Base-by-base conservation (phyloP, 2,888 invertebrate species). In the Phalera bucephala region DNA sequence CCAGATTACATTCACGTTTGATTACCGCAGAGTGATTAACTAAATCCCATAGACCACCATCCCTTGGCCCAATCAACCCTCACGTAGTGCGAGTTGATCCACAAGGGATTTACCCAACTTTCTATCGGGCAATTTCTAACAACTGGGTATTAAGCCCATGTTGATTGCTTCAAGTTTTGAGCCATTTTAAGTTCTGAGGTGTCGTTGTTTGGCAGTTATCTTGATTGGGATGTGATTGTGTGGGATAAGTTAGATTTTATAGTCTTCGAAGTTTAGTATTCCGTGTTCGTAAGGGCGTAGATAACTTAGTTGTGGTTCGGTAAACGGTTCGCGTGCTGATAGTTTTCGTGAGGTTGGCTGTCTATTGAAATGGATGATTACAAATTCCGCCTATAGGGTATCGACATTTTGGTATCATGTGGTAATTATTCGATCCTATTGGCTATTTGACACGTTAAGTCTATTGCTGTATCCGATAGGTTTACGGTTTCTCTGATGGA, bases 1-100 rank as follows among this genome's bases (percentile, higher is more conserved):
- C 32, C 42, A 32, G 29, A 52, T 48, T 40, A 50, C 56, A 42
- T 47, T 45, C 55, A 57, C 63, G 58, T 69, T 68, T 61, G 64
- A 70, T 65, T 68, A 63, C 66, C 62, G 50, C 55, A 45, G 35
- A 65, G 70, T 72, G 76, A 77, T 78, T 79, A 78, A 74, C 64
- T 67, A 69, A 76, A 74, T 75, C 64, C 64, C 51, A 47, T 52
- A 55, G 61, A 64, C 70, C 62, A 54, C 64, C 43, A 55, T 38
- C 49, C 64, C 54, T 60, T 59, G 40, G 56, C 48, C 60, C 66
- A 64, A 73, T 72, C 71, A 55, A 55, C 61, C 70, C 65, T 63
- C 74, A 71, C 75, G 71, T 75, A 62, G 48, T 36, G 37, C 27
- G 40, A 40, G 44, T 57, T 60, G 61, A 66, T 69, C 70, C 70